Conservation (phyloP, 2,888 invertebrate genomes). For the Hyalella azteca region DNA sequence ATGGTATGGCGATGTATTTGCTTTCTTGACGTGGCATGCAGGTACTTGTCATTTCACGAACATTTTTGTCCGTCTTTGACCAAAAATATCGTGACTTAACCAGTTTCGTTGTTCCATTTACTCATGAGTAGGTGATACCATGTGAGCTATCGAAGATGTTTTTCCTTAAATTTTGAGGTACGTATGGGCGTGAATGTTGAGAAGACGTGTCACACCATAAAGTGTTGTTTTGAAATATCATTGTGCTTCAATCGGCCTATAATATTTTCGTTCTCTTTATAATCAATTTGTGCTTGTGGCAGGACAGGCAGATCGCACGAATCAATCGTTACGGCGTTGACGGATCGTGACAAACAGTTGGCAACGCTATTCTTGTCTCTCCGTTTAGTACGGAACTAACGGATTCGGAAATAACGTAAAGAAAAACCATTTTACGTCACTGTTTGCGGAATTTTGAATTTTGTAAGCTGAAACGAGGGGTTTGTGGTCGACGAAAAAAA, state of each 20-base stretch:
- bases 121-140: neutral
- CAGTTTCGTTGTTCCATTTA: too few species aligned
- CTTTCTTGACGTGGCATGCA: neutral
- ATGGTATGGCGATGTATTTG: too few species aligned
- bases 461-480: too few species aligned
- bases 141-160: constrained; percentile 18
- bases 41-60: neutral
- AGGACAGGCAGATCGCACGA: neutral
- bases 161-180: neutral
- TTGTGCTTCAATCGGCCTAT: neutral
- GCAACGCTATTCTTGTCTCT: neutral
- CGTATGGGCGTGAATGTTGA: neutral
- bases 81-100: too few species aligned
- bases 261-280: neutral
- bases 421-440: constrained; percentile 6
- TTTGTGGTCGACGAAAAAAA: constrained; percentile 9
- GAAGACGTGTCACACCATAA: neutral
- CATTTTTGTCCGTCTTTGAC: too few species aligned
- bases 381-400: neutral
- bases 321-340: neutral
- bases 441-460: neutral
- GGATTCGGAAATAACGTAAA: neutral
- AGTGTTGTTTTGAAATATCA: neutral
- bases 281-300: neutral
- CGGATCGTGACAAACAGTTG: neutral